Base-by-base conservation (phyloP, 1,140 invertebrate species). In the Episyrphus balteatus region DNA sequence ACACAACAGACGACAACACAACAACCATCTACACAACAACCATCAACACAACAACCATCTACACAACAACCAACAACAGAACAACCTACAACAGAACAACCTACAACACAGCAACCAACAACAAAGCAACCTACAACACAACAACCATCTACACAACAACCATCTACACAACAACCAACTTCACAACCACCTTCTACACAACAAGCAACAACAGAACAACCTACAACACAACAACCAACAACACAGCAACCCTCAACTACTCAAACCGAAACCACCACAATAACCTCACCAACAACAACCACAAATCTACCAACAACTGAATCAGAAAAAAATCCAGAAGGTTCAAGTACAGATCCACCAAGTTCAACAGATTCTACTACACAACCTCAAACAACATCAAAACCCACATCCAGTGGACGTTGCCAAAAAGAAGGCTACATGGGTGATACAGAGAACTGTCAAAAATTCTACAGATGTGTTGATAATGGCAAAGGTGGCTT, bases 381-480 rank as follows among this genome's bases (percentile, higher is more conserved):
- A 3, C 34, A 55, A 2, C 47, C 49, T 37, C 41, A 53, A 2
- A 50, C 47, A 10, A 53, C 44, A 15, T 31, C 21, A 21, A 26
- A 19, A 13, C 51, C 31, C 9, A 17, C 26, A 26, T 48, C 34
- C 1, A 31, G 46, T 18, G 55, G 53, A 9, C 46, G 47, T 37
- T 64, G 61, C 17, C 51, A 34, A 31, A 44, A 51, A 1, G 59
- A 62, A 19, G 61, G 61, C 7, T 58, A 58, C 19, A 55, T 55
- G 18, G 53, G 52, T 9, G 62, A 68, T 52, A 49, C 52, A 10
- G 60, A 68, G 31, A 71, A 84, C 48, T 86, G 83, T 51, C 72
- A 61, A 33, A 81, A 81, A 53, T 85, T 85, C 55, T 82, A 83
- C 53, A 72, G 81, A 54, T 85, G 83, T 62, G 75, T 83, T 0